Evolutionary conservation across 2,797 vertebrate species (phyloP).

Genomic region (Hypotaenidia okinawae): DNA sequence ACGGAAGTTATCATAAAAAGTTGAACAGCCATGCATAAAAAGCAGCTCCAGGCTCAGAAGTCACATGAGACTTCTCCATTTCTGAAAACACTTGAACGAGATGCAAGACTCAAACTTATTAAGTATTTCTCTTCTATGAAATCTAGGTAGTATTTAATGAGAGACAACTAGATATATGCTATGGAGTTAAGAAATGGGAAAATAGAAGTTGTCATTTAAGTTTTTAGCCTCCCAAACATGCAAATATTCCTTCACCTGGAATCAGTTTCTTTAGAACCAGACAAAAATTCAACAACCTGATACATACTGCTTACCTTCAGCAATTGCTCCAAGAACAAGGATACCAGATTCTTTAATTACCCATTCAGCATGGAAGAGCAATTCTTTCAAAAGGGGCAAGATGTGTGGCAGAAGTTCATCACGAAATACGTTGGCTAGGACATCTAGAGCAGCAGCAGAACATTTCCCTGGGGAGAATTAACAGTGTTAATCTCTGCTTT

Average conservation of each 20-base stretch:
- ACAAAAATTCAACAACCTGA: not conserved
- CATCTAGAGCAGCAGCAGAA: constrained; percentile 93
- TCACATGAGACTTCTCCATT: not conserved
- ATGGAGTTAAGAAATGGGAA: not conserved
- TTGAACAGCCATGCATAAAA: not conserved
- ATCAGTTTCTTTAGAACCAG: not conserved
- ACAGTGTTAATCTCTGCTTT: not conserved
- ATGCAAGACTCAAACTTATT: not conserved
- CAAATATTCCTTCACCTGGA: not conserved
- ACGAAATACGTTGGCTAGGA: constrained; percentile 94
- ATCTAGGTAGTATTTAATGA: not conserved
- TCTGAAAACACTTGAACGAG: not conserved
- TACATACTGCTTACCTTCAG: constrained; percentile 83
- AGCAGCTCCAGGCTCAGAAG: not conserved
- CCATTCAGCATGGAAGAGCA: constrained; percentile 96
- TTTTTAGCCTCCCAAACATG: not conserved
- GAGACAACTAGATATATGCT: not conserved
- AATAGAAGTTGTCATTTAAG: not conserved
- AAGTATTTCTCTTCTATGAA: not conserved
- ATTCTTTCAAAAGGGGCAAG: constrained; percentile 92
- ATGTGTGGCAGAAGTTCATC: constrained; percentile 93
- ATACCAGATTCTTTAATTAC: constrained; percentile 97
- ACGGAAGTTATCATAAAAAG: not conserved
- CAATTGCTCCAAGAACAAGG: constrained; percentile 94
- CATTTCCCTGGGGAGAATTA: constrained; percentile 87